Percentiles rank a stretch among this genome's conserved stretches.
Evolutionary conservation across 2,797 vertebrate species (phyloP).

Genomic region (Melopsittacus undulatus): DNA sequence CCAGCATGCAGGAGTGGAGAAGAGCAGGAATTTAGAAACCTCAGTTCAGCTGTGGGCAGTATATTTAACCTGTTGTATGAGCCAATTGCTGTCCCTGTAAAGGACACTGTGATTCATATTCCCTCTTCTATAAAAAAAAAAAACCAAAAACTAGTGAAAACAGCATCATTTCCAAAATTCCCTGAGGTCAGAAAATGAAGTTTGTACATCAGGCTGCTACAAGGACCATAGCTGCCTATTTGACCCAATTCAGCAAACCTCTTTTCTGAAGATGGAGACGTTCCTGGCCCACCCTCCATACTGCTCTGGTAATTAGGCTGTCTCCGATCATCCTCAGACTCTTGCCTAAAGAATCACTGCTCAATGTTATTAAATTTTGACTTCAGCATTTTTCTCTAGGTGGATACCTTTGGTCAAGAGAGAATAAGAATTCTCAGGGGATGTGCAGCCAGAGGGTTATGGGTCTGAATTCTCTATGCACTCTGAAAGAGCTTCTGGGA

Average conservation of each 20-base stretch:
- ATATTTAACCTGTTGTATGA: background rate
- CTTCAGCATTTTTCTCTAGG: background rate
- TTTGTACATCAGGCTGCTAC: background rate
- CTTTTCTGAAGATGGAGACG: background rate
- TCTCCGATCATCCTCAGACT: background rate
- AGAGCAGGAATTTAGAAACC: background rate
- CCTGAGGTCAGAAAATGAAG: background rate
- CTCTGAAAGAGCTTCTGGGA: background rate
- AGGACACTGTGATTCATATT: background rate
- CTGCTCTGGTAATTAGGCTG: background rate
- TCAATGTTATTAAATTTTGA: background rate
- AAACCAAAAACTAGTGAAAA: background rate
- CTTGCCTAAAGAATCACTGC: background rate
- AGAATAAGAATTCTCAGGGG: background rate
- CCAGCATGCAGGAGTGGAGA: rapidly evolving
- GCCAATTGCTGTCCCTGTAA: background rate
- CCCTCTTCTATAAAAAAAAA: background rate
- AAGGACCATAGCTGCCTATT: background rate
- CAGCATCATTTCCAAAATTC: background rate
- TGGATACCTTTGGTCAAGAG: conserved; percentile 7
- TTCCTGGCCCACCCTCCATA: background rate
- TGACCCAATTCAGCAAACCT: background rate
- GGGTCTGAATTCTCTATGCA: background rate
- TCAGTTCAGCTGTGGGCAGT: background rate
- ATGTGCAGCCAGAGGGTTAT: background rate